These are phyloP conservation scores for Heliothis peltigera DNA, from an alignment of 2,888 invertebrate genomes.

Conservation along the genomic window DNA sequence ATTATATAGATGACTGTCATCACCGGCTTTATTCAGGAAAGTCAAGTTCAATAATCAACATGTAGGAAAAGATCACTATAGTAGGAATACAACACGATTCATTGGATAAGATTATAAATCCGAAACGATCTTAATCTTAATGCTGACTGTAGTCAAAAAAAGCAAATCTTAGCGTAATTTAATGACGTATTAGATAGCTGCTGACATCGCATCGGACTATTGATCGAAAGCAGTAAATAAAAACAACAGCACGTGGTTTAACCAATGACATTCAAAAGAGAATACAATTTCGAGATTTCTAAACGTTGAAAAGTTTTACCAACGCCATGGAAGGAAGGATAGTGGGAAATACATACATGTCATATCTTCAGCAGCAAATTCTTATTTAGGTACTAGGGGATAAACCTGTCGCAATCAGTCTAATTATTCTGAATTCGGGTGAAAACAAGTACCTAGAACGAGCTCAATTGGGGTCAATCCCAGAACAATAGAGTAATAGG, in stretches of 20 bases:
- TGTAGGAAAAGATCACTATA: background rate
- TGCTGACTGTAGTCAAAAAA: background rate
- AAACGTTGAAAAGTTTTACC: background rate
- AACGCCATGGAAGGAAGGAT: background rate
- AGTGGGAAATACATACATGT: background rate
- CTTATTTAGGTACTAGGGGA: no score
- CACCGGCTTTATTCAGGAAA: background rate
- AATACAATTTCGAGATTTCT: background rate
- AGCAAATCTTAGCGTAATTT: background rate
- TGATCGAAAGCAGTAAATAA: background rate
- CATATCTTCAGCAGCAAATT: no score
- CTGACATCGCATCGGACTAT: background rate
- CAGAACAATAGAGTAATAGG: no score
- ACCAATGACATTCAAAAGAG: background rate
- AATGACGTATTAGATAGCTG: background rate
- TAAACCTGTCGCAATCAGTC: no score
- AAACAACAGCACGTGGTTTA: conserved; percentile 1
- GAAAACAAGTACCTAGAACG: no score
- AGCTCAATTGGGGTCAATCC: no score
- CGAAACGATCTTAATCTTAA: background rate
- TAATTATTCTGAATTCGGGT: no score
- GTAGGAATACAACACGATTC: background rate
- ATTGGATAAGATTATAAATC: background rate
- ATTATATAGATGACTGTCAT: no score
- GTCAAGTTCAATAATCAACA: background rate